phyloP scores from a whole-genome alignment of 2,888 invertebrate genomes.

The Hydrotaea diabolus region DNA sequence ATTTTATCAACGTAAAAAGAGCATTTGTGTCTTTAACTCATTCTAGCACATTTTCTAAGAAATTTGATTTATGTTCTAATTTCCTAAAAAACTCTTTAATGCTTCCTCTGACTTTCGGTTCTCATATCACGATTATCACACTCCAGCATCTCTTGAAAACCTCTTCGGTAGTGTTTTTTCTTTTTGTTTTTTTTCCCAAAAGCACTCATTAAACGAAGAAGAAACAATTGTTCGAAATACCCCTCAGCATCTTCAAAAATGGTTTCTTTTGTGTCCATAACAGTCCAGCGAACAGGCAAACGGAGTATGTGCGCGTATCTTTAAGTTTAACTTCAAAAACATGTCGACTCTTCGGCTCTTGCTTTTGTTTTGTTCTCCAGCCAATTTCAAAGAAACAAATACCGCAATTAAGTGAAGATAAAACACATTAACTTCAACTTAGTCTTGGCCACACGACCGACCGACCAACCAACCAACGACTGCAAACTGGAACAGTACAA shows the following conservation, averaged over 20 bases:
- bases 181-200: no score
- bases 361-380: constrained; percentile 4
- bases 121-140: no score
- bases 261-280: no score
- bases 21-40: no score
- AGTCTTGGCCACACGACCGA: constrained; percentile 28
- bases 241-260: no score
- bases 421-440: constrained; percentile 25
- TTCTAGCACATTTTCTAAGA: no score
- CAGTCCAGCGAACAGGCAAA: not conserved
- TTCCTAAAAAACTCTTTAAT: not conserved
- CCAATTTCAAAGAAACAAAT: constrained; percentile 53
- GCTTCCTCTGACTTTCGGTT: not conserved
- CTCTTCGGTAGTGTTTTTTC: no score
- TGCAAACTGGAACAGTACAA: not conserved
- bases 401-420: constrained; percentile 59
- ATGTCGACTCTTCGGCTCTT: not conserved
- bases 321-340: not conserved
- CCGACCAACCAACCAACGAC: no score
- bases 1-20: no score
- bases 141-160: no score
- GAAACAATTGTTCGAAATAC: no score
- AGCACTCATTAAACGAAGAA: not conserved
- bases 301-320: not conserved
- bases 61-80: no score